Conservation (phyloP, 64 coral and sea anemone genomes). For the Montipora efflorescens region DNA sequence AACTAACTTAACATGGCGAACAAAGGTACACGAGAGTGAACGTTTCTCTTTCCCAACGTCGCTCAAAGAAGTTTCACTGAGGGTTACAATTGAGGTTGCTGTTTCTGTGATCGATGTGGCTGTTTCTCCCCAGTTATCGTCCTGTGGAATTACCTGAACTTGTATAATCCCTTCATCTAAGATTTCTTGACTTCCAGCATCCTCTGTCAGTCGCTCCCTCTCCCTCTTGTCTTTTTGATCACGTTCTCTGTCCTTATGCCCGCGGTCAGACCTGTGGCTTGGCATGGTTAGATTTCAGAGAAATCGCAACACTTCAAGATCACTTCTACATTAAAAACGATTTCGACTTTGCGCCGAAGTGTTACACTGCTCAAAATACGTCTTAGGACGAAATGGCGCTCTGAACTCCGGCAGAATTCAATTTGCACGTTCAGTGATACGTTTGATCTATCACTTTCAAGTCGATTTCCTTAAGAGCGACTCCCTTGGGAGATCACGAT, state of each 20-base stretch:
- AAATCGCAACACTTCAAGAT: not conserved
- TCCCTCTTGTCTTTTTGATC: constrained; percentile 7
- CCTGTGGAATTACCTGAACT: constrained; percentile 99
- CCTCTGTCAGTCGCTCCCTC: constrained; percentile 28
- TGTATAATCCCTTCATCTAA: constrained; percentile 98
- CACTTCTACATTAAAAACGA: constrained; percentile 7
- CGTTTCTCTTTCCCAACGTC: constrained; percentile 82
- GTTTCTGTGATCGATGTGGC: constrained; percentile 99
- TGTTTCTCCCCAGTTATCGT: constrained; percentile 99
- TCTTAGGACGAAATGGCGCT: not conserved
- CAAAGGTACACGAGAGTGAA: constrained; percentile 55
- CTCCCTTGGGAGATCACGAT: constrained; percentile 59
- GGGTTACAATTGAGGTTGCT: constrained; percentile 91
- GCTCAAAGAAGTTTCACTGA: constrained; percentile 92
- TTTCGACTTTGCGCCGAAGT: not conserved
- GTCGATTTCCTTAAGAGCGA: constrained; percentile 23
- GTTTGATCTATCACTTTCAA: constrained; percentile 7
- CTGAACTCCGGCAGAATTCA: not conserved
- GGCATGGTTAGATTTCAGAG: constrained; percentile 39
- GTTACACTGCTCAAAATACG: not conserved
- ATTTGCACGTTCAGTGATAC: constrained; percentile 9
- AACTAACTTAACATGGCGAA: constrained; percentile 79
- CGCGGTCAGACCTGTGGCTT: constrained; percentile 31
- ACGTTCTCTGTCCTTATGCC: constrained; percentile 47
- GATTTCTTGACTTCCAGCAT: constrained; percentile 85